phyloP scores from a whole-genome alignment of 2,888 invertebrate genomes.

The Margaritifera margaritifera region DNA sequence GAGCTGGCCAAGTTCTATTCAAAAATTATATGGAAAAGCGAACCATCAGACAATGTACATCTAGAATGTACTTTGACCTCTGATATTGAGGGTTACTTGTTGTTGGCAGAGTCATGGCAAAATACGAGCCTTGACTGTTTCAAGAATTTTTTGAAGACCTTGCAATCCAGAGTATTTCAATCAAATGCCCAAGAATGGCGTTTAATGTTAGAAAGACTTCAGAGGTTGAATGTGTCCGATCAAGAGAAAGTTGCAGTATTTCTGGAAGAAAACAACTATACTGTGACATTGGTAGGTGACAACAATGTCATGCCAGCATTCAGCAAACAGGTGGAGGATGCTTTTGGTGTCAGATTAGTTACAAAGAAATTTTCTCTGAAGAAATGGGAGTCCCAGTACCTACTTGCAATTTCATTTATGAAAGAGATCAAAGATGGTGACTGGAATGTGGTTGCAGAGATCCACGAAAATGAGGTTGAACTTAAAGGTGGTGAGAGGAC shows the following conservation, averaged over 20 bases:
- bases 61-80: slow-evolving; percentile 19
- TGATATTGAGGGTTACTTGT: slow-evolving; percentile 1
- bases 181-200: slow-evolving; percentile 14
- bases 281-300: too few relatives aligned
- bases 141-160: slow-evolving; percentile 2
- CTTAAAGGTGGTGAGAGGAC: slow-evolving; percentile 14
- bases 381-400: too few relatives aligned
- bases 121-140: neutral
- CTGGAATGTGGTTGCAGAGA: too few relatives aligned
- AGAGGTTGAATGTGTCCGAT: slow-evolving; percentile 16
- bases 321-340: too few relatives aligned
- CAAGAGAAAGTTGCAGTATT: slow-evolving; percentile 29
- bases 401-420: too few relatives aligned
- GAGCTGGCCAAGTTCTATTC: too few relatives aligned
- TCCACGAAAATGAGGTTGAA: slow-evolving; percentile 1
- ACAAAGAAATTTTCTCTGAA: too few relatives aligned
- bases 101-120: slow-evolving; percentile 12
- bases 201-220: slow-evolving; percentile 14
- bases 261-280: slow-evolving; percentile 11
- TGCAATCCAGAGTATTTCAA: neutral
- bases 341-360: too few relatives aligned
- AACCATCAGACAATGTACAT: neutral
- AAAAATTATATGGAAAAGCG: too few relatives aligned
- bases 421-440: too few relatives aligned
- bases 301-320: too few relatives aligned